Evolutionary conservation across 64 coral and sea anemone genomes (phyloP).

Genomic region (Orbicella faveolata): DNA sequence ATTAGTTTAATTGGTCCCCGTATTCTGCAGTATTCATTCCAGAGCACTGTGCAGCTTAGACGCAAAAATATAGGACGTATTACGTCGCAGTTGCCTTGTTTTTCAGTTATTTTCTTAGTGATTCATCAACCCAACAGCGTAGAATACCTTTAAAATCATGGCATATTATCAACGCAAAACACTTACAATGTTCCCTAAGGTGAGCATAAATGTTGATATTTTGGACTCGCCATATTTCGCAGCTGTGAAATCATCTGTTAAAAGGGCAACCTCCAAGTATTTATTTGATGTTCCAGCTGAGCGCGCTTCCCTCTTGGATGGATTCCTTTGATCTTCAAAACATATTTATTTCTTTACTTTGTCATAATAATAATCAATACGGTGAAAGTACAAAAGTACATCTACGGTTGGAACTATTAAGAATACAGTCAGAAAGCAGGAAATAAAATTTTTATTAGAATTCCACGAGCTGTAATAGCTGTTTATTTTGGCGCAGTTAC

Average conservation of each 20-base stretch:
- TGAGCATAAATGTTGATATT: background rate
- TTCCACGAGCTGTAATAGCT: too few species aligned
- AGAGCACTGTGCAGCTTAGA: background rate
- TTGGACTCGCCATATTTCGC: background rate
- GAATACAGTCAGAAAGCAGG: too few species aligned
- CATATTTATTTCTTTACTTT: background rate
- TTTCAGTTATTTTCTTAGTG: too few species aligned
- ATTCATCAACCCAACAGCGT: too few species aligned
- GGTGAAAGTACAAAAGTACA: too few species aligned
- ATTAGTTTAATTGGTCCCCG: too few species aligned
- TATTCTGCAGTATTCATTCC: too few species aligned
- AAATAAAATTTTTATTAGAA: too few species aligned
- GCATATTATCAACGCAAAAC: too few species aligned
- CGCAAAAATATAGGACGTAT: background rate
- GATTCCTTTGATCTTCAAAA: background rate
- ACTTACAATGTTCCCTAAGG: conserved; percentile 20
- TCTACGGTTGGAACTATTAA: too few species aligned
- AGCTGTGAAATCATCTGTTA: background rate
- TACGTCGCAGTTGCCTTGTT: background rate
- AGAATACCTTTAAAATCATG: too few species aligned
- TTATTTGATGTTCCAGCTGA: background rate
- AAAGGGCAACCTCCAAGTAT: background rate
- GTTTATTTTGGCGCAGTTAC: background rate
- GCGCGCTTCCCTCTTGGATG: background rate
- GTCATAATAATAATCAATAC: background rate